Base-by-base conservation (phyloP, 2,888 invertebrate genomes). In the Agriopis aurantiaria region DNA sequence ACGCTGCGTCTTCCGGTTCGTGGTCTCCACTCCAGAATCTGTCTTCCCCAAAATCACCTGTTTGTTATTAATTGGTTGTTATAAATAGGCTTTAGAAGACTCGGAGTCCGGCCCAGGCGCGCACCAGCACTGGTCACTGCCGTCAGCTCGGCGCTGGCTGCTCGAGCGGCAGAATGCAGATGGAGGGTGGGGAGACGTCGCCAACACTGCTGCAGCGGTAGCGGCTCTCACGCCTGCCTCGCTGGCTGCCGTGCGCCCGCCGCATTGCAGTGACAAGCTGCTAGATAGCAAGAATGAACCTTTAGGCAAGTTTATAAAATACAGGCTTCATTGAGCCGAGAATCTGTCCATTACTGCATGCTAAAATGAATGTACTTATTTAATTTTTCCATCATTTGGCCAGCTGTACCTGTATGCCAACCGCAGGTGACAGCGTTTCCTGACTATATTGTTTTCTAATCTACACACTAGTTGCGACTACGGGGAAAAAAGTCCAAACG, bases 101-200 rank as follows among this genome's bases (percentile, higher is more conserved):
- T 96, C 97, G 8, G 96, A 96, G 75, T 88, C 95, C 93, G 93
- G 94, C 1, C 78, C 96, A 0, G 93, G 93, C 40, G 93, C 93
- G 0, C 94, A 94, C 77, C 94, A 94, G 80, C 95, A 94, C 83
- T 98, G 98, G 97, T 97, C 97, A 84, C 95, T 96, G 73, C 96
- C 97, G 0, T 96, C 97, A 0, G 97, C 98, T 0, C 95, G 97
- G 12, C 95, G 95, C 72, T 98, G 97, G 96, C 95, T 98, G 53
- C 94, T 96, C 68, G 95, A 95, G 78, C 95, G 96, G 14, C 98
- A 98, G 88, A 95, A 95, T 72, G 91, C 96, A 0, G 97, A 97
- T 80, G 98, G 98, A 6, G 97, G 97, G 0, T 98, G 97, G 95
- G 97, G 96, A 0, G 95, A 95, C 78, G 96, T 97, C 3, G 96